Evolutionary conservation across 2,888 invertebrate genomes (phyloP).

Genomic region (Zaprionus lineosus): DNA sequence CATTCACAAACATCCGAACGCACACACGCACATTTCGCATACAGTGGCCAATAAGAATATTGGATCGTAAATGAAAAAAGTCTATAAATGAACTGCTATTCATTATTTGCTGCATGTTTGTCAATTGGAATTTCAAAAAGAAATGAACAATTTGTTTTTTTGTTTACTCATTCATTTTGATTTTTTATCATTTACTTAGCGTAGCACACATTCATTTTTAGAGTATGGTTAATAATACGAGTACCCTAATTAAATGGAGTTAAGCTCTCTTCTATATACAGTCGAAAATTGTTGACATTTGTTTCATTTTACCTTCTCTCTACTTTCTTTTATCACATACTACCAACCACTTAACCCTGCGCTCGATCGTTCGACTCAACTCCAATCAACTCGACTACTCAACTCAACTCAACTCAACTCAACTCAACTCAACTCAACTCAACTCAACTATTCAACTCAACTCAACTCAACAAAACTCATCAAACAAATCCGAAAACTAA

Average conservation of each 20-base stretch:
- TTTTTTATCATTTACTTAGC: background rate
- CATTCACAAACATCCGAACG: slow-evolving; percentile 5
- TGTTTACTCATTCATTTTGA: background rate
- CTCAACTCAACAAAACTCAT: slow-evolving; percentile 60
- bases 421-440: slow-evolving; percentile 47
- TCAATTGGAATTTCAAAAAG: no score
- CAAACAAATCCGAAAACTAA: slow-evolving; percentile 21
- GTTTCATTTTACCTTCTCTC: slow-evolving; percentile 66
- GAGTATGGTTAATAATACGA: slow-evolving; percentile 9
- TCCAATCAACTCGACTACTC: slow-evolving; percentile 33
- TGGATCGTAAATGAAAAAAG: background rate
- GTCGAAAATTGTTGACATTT: slow-evolving; percentile 67
- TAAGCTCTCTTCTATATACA: slow-evolving; percentile 30
- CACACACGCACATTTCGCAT: background rate
- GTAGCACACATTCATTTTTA: slow-evolving; percentile 44
- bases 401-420: slow-evolving; percentile 42
- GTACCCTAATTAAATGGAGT: slow-evolving; percentile 28
- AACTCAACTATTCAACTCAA: slow-evolving; percentile 50
- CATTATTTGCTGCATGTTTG: slow-evolving; percentile 53
- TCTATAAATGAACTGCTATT: slow-evolving; percentile 11
- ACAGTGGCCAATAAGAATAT: slow-evolving; percentile 11
- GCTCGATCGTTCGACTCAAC: slow-evolving; percentile 63
- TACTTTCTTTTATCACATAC: slow-evolving; percentile 67
- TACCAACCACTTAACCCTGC: slow-evolving; percentile 60
- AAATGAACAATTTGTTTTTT: background rate